A percentile compares a stretch with the other conserved stretches of the same genome.
Evolutionary conservation across 2,797 vertebrate species (phyloP).

Genomic region (Sarcoramphus papa): DNA sequence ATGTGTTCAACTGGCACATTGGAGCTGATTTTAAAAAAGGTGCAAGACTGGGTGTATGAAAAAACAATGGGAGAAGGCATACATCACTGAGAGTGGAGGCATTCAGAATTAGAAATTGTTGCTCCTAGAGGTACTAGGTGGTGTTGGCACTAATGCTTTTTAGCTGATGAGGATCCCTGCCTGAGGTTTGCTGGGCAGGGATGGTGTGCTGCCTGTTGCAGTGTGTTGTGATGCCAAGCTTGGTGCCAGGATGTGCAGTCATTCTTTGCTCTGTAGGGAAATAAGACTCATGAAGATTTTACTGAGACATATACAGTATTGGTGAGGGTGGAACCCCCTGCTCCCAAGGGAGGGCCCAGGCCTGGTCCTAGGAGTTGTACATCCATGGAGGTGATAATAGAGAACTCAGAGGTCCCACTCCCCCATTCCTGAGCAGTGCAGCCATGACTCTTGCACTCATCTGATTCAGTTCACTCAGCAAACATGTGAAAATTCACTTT

Average conservation of each 20-base stretch:
- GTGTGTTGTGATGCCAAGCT: no score
- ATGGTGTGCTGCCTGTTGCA: background rate
- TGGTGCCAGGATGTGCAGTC: background rate
- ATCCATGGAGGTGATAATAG: fast-evolving
- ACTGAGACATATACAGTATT: no score
- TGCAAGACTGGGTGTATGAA: background rate
- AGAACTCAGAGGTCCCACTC: background rate
- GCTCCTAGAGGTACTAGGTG: background rate
- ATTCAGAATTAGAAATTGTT: background rate
- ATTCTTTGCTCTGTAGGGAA: background rate
- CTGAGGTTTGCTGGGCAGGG: background rate
- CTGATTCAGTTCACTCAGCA: background rate
- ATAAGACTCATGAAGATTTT: background rate
- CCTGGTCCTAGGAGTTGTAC: background rate
- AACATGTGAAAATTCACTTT: background rate
- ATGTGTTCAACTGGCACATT: background rate
- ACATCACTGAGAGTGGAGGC: background rate
- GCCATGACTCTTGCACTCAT: background rate
- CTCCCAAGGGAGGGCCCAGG: background rate
- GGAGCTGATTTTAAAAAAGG: background rate
- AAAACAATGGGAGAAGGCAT: background rate
- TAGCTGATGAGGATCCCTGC: background rate
- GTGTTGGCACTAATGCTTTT: background rate
- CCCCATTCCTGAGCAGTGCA: background rate
- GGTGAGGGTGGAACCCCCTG: background rate